Percentiles rank a stretch among this genome's conserved stretches.
These are phyloP conservation scores for Siniperca obscura DNA, from an alignment of 2,797 vertebrate genomes.

Conservation along the genomic window DNA sequence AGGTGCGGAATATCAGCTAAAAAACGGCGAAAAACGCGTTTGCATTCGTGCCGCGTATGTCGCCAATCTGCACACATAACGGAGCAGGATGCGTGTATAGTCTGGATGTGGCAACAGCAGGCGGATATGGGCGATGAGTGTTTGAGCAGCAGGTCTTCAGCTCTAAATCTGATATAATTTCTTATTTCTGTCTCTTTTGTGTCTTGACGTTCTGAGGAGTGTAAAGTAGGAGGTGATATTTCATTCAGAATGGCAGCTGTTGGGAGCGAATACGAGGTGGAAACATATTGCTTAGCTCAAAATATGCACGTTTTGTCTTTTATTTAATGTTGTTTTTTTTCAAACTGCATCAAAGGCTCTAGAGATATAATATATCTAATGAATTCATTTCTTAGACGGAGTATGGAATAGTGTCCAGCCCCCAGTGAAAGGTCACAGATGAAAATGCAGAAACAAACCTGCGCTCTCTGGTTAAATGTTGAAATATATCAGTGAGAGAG, in stretches of 20 bases:
- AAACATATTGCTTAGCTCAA: conserved; percentile 11
- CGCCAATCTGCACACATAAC: conserved; percentile 38
- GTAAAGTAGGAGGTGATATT: background rate
- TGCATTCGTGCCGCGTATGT: conserved; percentile 23
- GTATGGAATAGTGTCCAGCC: background rate
- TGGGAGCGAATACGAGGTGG: background rate
- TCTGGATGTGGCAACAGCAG: conserved; percentile 42
- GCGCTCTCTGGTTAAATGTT: background rate
- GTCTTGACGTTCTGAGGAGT: background rate
- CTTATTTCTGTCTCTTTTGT: background rate
- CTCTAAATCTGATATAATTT: background rate
- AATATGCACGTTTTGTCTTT: background rate
- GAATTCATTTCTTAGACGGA: background rate
- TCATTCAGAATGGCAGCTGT: conserved; percentile 5
- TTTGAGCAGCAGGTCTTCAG: conserved; percentile 34
- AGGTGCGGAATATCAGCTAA: conserved; percentile 10
- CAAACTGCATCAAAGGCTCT: background rate
- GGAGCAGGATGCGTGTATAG: conserved; percentile 42
- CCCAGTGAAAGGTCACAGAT: conserved; percentile 57
- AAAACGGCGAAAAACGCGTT: conserved; percentile 27
- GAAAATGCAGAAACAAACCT: conserved; percentile 20
- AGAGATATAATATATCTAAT: background rate
- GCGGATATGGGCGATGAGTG: conserved; percentile 35
- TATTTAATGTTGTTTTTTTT: conserved; percentile 4
- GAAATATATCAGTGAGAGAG: background rate